Evolutionary conservation across 2,888 invertebrate species (phyloP), one percentile per base, ranked within the genome.

Genomic region (Synanthedon andrenaeformis): DNA sequence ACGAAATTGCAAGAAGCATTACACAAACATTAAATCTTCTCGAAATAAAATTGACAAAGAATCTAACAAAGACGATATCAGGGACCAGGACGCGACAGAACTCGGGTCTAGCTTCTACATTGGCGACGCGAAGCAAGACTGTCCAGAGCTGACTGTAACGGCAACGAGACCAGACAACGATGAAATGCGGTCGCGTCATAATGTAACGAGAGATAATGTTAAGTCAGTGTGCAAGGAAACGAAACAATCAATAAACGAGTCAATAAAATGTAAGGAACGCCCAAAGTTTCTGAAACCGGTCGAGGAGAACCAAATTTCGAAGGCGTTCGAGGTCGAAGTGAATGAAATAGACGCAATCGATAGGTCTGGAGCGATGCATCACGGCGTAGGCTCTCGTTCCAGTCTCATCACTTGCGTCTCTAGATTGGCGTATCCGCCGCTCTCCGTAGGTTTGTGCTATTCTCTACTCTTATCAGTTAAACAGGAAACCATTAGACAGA

Each of bases 1-100:
- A 3, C 74, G 62, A 53, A 56, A 69, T 3, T 86, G 85, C 59
- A 85, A 85, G 61, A 85, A 85, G 54, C 85, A 86, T 57, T 68
- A 82, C 64, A 76, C 74, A 0, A 85, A 85, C 53, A 85, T 83
- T 42, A 86, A 86, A 56, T 79, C 74, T 0, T 82, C 84, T 0
- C 65, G 69, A 49, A 70, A 70, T 12, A 77, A 65, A 50, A 52
- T 28, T 8, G 70, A 70, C 53, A 78, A 72, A 42, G 69, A 74
- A 53, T 65, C 66, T 1, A 61, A 59, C 1, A 65, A 57, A 8
- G 62, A 74, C 1, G 83, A 83, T 41, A 69, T 76, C 4, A 83
- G 83, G 59, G 84, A 84, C 50, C 62, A 70, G 19, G 83, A 85
- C 17, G 80, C 72, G 0, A 78, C 82, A 0, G 82, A 82, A 59